Conservation (phyloP, 2,113 vertebrate genomes). For the Chaetodon auriga region DNA sequence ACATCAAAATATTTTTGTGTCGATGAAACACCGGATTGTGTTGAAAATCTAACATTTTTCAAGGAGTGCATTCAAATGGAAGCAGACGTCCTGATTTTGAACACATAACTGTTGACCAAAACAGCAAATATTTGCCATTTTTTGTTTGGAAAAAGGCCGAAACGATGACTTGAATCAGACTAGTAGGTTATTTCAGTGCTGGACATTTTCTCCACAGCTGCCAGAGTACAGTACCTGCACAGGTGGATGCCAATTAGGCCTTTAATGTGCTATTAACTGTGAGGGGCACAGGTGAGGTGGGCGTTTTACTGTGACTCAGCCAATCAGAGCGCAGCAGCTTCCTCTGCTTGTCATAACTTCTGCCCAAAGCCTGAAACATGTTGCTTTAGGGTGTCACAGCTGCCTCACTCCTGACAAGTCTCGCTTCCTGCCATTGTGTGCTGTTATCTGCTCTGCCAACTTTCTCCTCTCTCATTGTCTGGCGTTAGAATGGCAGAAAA, state of each 20-base stretch:
- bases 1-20: no score
- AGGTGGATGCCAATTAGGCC: neutral
- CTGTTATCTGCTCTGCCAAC: constrained; percentile 52
- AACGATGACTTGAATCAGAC: no score
- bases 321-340: constrained; percentile 29
- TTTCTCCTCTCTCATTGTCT: constrained; percentile 54
- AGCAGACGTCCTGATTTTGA: no score
- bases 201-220: no score
- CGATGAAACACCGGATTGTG: no score
- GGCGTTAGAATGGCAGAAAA: constrained; percentile 13
- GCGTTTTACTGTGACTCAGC: neutral
- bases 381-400: constrained; percentile 32
- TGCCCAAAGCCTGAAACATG: constrained; percentile 2
- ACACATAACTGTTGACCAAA: no score
- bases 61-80: no score
- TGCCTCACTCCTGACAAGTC: neutral
- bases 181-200: no score
- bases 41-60: no score
- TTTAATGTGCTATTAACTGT: neutral
- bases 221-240: neutral
- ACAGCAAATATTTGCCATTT: no score
- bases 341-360: neutral
- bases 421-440: constrained; percentile 67
- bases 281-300: constrained; percentile 13
- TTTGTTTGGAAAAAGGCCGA: no score